A percentile compares a stretch with the other conserved stretches of the same genome.
Conservation (phyloP, 2,113 vertebrate species). For the Tetrao urogallus region DNA sequence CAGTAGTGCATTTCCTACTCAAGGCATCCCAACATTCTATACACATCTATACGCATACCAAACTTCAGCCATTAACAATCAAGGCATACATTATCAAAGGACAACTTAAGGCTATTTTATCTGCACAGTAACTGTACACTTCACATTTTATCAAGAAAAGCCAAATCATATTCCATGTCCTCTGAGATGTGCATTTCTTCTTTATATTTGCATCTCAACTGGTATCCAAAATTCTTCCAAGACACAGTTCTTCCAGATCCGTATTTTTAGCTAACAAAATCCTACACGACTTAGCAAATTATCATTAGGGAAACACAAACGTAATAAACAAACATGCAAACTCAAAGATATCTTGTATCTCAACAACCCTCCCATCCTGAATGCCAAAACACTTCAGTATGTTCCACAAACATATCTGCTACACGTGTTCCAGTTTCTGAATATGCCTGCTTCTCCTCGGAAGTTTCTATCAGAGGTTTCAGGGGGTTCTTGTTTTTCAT, state of each 20-base stretch:
- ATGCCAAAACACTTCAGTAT: background rate
- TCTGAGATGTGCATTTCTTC: background rate
- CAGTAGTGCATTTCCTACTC: background rate
- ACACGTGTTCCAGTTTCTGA: background rate
- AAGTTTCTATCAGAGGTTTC: conserved; percentile 47
- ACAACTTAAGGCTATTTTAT: background rate
- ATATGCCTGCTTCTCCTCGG: conserved; percentile 16
- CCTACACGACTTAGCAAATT: conserved; percentile 23
- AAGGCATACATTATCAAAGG: background rate
- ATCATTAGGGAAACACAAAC: conserved; percentile 29
- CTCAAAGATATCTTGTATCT: conserved; percentile 55
- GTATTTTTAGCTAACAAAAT: background rate
- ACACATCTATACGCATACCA: background rate
- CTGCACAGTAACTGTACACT: background rate
- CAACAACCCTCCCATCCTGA: conserved; percentile 47
- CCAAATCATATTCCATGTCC: background rate
- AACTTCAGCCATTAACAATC: background rate
- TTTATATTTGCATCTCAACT: background rate
- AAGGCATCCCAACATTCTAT: background rate
- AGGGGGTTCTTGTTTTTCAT: conserved; percentile 16
- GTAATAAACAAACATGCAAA: conserved; percentile 20
- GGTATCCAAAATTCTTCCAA: background rate
- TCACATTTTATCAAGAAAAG: background rate
- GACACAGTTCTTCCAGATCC: background rate
- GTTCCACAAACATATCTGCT: conserved; percentile 32